Evolutionary conservation across 2,888 invertebrate genomes (phyloP), one percentile per base, ranked within the genome.

Genomic region (Himalopsyche japonica): DNA sequence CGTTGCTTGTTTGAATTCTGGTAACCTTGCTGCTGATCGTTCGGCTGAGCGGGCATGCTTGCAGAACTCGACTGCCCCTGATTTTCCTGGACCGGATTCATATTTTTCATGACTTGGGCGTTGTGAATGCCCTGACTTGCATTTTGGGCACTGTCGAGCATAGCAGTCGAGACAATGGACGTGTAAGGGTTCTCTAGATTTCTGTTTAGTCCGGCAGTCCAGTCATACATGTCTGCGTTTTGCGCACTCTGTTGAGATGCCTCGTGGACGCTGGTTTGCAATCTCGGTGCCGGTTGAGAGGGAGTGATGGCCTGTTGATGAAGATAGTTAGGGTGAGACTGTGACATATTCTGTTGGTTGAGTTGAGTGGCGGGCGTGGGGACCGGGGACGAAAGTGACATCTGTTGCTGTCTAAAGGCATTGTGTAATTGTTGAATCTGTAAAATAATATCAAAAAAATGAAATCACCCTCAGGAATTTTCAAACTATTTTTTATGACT

Each of bases 301-400:
- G 78, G 70, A 78, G 76, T 64, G 85, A 78, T 57, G 80, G 64
- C 79, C 30, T 77, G 64, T 77, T 57, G 86, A 57, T 79, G 76
- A 20, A 70, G 32, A n/a, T 57, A 57, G 32, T 84, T 70, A 18
- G 91, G 92, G 84, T 91, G 91, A 18, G 91, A 91, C 78, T 91
- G 92, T 87, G 90, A 90, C 92, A 92, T 92, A 70, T 89, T 89
- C 10, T 79, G 91, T 88, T 78, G 88, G 27, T 70, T 70, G 82
- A 24, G 86, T 87, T 64, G 88, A 1, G 87, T 88, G 2, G 89
- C 87, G 4, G 80, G n/a, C 15, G 80, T 49, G 4, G 86, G 85
- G 12, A 89, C 87, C 1, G 92, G 92, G 6, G 92, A 90, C 0
- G 92, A 92, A 87, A 91, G 88, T 1, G 92, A 90, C 91, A 92